These are phyloP conservation scores for Eucidaris tribuloides DNA, from an alignment of 35 echinoderm and acorn worm species.

Conservation along the genomic window DNA sequence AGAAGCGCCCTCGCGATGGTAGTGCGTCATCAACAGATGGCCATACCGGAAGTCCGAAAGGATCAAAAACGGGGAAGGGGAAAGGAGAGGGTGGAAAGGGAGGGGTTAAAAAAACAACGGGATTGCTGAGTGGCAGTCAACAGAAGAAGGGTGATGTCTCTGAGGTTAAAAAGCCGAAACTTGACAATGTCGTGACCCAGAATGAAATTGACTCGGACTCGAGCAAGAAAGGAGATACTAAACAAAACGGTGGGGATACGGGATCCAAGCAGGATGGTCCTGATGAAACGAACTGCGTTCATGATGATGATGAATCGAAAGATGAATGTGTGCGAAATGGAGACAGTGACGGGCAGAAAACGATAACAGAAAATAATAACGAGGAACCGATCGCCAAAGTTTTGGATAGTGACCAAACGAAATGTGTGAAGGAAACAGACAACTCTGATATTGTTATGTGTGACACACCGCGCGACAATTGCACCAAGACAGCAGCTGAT, in stretches of 20 bases:
- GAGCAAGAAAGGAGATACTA: neutral
- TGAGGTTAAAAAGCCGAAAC: neutral
- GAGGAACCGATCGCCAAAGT: neutral
- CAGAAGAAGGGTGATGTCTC: neutral
- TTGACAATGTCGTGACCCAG: neutral
- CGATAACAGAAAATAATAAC: neutral
- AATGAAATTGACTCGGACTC: neutral
- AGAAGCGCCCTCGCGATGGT: slow-evolving; percentile 31
- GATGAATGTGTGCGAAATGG: neutral
- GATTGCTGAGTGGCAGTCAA: too few species aligned
- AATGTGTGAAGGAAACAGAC: neutral
- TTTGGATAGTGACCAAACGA: neutral
- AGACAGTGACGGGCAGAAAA: neutral
- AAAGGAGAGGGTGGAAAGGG: neutral
- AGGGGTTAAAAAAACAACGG: slow-evolving; percentile 21
- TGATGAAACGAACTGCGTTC: too few species aligned
- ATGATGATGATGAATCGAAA: neutral
- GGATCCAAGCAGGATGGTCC: neutral
- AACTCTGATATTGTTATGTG: too few species aligned
- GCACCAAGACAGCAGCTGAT: too few species aligned
- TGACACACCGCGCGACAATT: too few species aligned
- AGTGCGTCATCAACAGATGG: neutral
- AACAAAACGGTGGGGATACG: neutral
- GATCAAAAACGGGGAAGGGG: slow-evolving; percentile 22
- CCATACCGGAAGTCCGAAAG: neutral